These are phyloP conservation scores for Sebastiscus albofasciatus DNA, from an alignment of 2,797 vertebrate species.

Conservation along the genomic window DNA sequence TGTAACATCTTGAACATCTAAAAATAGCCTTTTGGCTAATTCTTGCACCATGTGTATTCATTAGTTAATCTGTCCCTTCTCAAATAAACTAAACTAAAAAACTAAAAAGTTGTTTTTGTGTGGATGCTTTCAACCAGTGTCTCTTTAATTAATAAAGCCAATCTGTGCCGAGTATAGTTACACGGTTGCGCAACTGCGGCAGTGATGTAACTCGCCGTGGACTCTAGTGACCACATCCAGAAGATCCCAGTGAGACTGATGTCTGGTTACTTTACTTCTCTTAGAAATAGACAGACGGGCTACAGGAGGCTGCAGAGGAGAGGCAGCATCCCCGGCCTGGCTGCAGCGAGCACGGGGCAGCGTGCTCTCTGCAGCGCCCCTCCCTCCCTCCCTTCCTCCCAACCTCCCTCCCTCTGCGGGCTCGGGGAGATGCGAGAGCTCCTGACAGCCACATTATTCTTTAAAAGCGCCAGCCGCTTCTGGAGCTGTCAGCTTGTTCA, in stretches of 20 bases:
- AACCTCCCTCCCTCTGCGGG: constrained; percentile 56
- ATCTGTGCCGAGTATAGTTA: constrained; percentile 23
- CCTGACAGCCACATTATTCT: constrained; percentile 84
- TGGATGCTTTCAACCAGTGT: not conserved
- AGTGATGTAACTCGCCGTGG: constrained; percentile 50
- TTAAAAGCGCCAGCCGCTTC: constrained; percentile 75
- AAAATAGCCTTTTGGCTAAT: not conserved
- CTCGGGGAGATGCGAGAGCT: constrained; percentile 66
- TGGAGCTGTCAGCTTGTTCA: constrained; percentile 82
- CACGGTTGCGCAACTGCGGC: constrained; percentile 45
- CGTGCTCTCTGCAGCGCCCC: constrained; percentile 53
- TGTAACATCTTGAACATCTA: not conserved
- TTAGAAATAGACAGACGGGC: constrained; percentile 12
- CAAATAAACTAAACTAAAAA: not conserved
- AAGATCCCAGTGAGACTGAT: constrained; percentile 21
- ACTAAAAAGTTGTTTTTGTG: not conserved
- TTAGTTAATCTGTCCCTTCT: too few relatives aligned
- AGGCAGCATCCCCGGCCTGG: constrained; percentile 36
- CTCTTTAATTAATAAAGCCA: constrained; percentile 51
- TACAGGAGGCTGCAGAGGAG: constrained; percentile 43
- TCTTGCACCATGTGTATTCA: too few relatives aligned
- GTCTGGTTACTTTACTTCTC: constrained; percentile 39
- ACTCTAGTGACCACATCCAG: constrained; percentile 8
- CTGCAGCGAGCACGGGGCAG: constrained; percentile 39
- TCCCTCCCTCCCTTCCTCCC: not conserved